Base-by-base conservation (phyloP, 2,888 invertebrate genomes). In the Drosophila atripex region DNA sequence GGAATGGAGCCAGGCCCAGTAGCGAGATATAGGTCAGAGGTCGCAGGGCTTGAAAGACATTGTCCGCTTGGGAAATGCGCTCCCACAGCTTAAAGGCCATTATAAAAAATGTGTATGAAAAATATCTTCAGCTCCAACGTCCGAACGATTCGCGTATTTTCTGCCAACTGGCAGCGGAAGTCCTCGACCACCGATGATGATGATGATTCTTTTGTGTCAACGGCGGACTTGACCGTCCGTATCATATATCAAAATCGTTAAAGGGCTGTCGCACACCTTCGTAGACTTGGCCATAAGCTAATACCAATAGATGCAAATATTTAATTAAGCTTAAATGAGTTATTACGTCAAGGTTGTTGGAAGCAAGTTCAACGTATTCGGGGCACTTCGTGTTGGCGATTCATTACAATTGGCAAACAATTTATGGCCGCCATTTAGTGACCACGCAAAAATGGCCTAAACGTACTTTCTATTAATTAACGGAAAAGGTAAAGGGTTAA, bases 1-100 rank as follows among this genome's bases (percentile, higher is more conserved):
- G 88, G 47, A 91, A 90, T 3, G 90, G 91, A 1, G 91, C 90
- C 75, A 91, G 60, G 1, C 90, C 90, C 71, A 91, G 76, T 30
- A 91, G 61, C 0, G 91, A 90, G n/a, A 90, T 88, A 30, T 85
- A 90, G 0, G 88, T 88, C 3, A 90, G 59, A 0, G 91, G 91
- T 21, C 88, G 82, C n/a, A 90, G 65, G 7, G 90, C 90, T 68
- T 90, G 89, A 28, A 91, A 91, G 30, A 90, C 88, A 64, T 90
- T 90, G 30, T 90, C 90, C 60, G 90, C 90, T 63, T 90, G 87
- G 2, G 89, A 79, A 35, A 90, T 77, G 66, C 87, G 88, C 25
- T 86, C 77, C 86, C 88, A 88, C 32, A 89, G 74, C 64, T 86
- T 90, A 11, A 79, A 73, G 9, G 76, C 84, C 89, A 90, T 90